Evolutionary conservation across 2,113 vertebrate species (phyloP).

Genomic region (Sturnus vulgaris): DNA sequence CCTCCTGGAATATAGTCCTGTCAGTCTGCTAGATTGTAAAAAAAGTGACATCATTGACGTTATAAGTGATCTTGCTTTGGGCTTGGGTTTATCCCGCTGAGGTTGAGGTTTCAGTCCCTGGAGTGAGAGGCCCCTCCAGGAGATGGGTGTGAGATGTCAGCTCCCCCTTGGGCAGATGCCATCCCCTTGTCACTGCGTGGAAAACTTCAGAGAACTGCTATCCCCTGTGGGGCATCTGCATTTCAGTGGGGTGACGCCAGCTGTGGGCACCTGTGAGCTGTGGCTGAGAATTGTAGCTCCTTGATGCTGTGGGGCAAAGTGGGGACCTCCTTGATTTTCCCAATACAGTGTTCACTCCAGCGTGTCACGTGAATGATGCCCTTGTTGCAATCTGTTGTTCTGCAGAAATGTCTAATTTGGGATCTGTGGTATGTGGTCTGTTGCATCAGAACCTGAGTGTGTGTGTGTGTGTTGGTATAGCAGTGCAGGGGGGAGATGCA

Average conservation of each 20-base stretch:
- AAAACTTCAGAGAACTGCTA: background rate
- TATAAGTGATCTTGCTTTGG: background rate
- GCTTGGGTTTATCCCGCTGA: background rate
- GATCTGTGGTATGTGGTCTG: background rate
- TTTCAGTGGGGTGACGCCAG: background rate
- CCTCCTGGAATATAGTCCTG: background rate
- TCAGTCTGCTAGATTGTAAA: background rate
- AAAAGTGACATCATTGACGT: background rate
- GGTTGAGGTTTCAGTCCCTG: background rate
- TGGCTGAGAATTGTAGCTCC: background rate
- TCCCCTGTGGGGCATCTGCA: background rate
- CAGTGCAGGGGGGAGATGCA: background rate
- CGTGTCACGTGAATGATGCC: background rate
- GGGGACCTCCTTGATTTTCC: background rate
- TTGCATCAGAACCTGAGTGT: background rate
- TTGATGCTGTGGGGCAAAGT: background rate
- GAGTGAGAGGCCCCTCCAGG: background rate
- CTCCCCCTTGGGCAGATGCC: background rate
- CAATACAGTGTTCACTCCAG: background rate
- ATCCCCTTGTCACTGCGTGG: accelerated
- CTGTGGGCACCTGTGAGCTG: background rate
- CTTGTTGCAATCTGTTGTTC: background rate
- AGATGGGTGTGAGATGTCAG: background rate
- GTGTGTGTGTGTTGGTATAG: background rate
- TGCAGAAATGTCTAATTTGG: background rate